These are phyloP conservation scores for Drosophila baimaii DNA, from an alignment of 1,140 invertebrate species.

Conservation along the genomic window DNA sequence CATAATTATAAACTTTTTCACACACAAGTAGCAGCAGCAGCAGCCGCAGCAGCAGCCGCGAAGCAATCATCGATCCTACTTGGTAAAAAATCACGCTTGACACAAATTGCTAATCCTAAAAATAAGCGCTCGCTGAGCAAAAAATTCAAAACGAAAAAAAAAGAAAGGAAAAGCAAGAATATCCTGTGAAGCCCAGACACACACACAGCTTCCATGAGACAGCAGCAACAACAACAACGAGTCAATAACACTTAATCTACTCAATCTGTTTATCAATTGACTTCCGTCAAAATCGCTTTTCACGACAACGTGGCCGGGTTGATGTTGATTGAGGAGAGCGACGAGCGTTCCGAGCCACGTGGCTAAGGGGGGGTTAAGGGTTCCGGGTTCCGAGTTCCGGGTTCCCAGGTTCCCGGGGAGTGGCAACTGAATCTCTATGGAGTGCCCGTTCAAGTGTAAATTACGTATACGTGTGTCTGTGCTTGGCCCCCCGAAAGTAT, in stretches of 20 bases:
- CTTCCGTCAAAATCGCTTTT: slow-evolving; percentile 74
- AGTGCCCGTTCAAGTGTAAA: slow-evolving; percentile 61
- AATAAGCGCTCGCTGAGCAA: slow-evolving; percentile 41
- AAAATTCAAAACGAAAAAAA: slow-evolving; percentile 20
- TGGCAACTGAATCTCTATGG: background rate
- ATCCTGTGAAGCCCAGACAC: slow-evolving; percentile 4
- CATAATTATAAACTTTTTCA: slow-evolving; percentile 47
- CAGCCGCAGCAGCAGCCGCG: background rate
- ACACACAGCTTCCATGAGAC: slow-evolving; percentile 17
- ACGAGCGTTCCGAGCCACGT: background rate
- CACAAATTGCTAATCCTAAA: slow-evolving; percentile 60
- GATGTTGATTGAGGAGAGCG: slow-evolving; percentile 54
- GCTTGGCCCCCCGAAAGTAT: slow-evolving; percentile 36
- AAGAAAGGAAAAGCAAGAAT: slow-evolving; percentile 1
- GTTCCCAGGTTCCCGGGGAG: background rate
- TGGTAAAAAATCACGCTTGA: slow-evolving; percentile 45
- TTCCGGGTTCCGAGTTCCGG: background rate
- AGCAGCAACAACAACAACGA: slow-evolving; percentile 39
- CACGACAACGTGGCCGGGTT: slow-evolving; percentile 60
- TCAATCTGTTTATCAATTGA: slow-evolving; percentile 78
- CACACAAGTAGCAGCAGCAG: slow-evolving; percentile 15
- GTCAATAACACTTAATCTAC: slow-evolving; percentile 78
- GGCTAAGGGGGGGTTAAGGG: slow-evolving; percentile 1
- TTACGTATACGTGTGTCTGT: slow-evolving; percentile 33
- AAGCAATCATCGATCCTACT: slow-evolving; percentile 26